Conservation (phyloP, 1,140 invertebrate genomes). For the Caenorhabditis elegans region WBcel235 BX284606.5:3949001-3949500, state of each 20-base stretch:
- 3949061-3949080: background rate
- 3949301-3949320: no score
- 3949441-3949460: background rate
- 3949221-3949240: background rate
- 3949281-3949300: no score
- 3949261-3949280: no score
- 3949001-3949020: no score
- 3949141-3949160: background rate
- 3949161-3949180: constrained; percentile 18
- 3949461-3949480: background rate
- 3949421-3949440: constrained; percentile 25
- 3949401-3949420: background rate
- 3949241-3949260: no score
- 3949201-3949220: background rate
- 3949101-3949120: background rate
- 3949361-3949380: background rate
- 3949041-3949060: no score
- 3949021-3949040: background rate
- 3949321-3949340: background rate
- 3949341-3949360: background rate
- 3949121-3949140: no score
- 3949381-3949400: background rate
- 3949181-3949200: background rate
- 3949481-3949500: background rate
- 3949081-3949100: background rate